Conservation (phyloP, 37 sponge, comb jelly and placozoan species). For the Axinella damicornis region DNA sequence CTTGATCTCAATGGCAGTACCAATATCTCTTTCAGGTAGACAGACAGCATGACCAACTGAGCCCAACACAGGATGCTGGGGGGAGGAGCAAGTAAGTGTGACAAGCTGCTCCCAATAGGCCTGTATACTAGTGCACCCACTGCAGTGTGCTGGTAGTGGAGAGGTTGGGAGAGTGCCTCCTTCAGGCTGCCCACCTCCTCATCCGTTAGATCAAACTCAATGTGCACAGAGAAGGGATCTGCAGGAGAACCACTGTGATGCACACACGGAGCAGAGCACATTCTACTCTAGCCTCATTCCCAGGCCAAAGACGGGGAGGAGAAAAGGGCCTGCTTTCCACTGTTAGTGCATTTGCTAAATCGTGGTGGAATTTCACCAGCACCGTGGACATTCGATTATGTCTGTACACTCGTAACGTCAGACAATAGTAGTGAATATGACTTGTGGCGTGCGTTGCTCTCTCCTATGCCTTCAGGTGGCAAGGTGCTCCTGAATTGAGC, state of each 20-base stretch:
- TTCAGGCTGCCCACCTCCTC: constrained; percentile 36
- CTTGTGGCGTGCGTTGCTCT: no score
- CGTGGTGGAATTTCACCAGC: no score
- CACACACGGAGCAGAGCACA: not conserved
- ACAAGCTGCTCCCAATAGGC: no score
- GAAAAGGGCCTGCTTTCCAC: no score
- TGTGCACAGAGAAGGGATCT: constrained; percentile 70
- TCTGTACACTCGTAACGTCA: no score
- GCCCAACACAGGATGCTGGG: not conserved
- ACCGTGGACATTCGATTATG: no score
- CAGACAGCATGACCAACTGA: not conserved
- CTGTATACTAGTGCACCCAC: not conserved
- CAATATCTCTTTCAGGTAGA: not conserved
- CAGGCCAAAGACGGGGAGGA: no score
- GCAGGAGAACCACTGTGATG: not conserved
- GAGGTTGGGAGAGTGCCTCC: constrained; percentile 21
- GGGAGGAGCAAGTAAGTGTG: not conserved
- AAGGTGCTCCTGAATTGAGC: no score
- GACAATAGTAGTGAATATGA: no score
- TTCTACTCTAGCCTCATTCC: not conserved
- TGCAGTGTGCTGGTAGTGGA: not conserved
- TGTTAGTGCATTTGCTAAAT: no score
- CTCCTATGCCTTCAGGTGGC: no score
- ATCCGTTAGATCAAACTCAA: constrained; percentile 52
- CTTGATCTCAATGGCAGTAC: not conserved